Evolutionary conservation across 2,113 vertebrate species (phyloP).

Genomic region (Coreoperca whiteheadi): DNA sequence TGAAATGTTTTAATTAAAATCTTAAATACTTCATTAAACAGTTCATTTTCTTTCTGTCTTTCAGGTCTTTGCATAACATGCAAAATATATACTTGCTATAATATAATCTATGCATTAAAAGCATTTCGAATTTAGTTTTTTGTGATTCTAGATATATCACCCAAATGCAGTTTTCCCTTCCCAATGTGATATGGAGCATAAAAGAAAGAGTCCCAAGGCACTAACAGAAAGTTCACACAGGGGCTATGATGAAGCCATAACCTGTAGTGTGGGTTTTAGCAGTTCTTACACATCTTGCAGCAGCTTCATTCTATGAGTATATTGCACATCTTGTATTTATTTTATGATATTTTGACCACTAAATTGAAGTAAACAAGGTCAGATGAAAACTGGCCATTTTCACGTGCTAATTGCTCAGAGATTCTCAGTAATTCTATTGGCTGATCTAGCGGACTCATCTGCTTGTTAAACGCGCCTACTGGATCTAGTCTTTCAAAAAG

Average conservation of each 20-base stretch:
- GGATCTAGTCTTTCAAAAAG: not conserved
- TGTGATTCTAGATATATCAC: conserved; percentile 15
- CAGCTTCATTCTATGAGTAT: not conserved
- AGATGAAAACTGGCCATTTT: not conserved
- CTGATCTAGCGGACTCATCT: not conserved
- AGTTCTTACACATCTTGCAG: conserved; percentile 2
- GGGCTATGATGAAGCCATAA: not conserved
- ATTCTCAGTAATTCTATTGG: conserved; percentile 6
- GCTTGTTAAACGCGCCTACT: not conserved
- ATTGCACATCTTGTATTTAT: not conserved
- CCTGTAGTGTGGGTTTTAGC: not conserved
- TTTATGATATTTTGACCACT: not conserved
- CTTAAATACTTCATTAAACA: not conserved
- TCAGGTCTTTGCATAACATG: not conserved
- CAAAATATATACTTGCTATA: not conserved
- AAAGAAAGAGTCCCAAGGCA: conserved; percentile 12
- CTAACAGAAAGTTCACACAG: conserved; percentile 6
- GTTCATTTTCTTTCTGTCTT: not conserved
- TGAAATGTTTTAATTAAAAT: conserved; percentile 11
- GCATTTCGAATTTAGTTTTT: not conserved
- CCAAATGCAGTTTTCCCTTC: not conserved
- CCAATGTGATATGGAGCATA: not conserved
- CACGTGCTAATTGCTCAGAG: not conserved
- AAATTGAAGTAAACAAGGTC: not conserved
- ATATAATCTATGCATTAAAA: not conserved